Base-by-base conservation (phyloP, 2,797 vertebrate genomes). In the Pagetopsis macropterus region DNA sequence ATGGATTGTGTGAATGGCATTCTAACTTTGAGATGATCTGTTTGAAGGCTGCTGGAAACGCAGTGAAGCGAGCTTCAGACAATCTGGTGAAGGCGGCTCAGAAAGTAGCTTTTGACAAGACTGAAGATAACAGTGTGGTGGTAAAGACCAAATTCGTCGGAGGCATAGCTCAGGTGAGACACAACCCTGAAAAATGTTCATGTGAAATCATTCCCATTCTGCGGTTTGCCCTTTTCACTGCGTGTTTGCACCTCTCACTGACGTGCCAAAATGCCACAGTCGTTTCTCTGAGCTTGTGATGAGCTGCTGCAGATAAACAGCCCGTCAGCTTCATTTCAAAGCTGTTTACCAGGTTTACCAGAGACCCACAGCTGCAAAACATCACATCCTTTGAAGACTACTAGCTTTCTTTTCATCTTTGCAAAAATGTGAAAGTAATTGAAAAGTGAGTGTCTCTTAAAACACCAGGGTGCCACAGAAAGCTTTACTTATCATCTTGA, bases 121-220 rank as follows among this genome's bases (percentile, higher is more conserved):
- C 94, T 0, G 98, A 99, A 3, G 98, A 98, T 1, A 95, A 98
- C 3, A 97, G 96, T 0, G 96, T 99, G 5, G 97, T 99, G 54
- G 98, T 99, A 54, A 98, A 99, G 93, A 99, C 98, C 0, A 98
- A 97, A 90, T 99, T 99, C 56, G 98, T 99, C 11, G 98, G 98
- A 57, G 98, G 98, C 88, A 99, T 99, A 4, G 98, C 98, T 87
- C 98, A 99, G 96, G 98, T 99, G 65, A 89, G 96, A 75, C 11
- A 48, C 58, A 65, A 73, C 41, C 57, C 21, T 37, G 5, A 52
- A n/a, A 72, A 64, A 27, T 70, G 13, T 67, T 45, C 41, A 17
- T 59, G 27, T 21, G 31, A 58, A 80, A 59, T 61, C 27, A 57
- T 67, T 58, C 13, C 33, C 7, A 5, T 76, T 79, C 67, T 73